phyloP scores from a whole-genome alignment of 2,888 invertebrate species.

The Halictus ligatus region DNA sequence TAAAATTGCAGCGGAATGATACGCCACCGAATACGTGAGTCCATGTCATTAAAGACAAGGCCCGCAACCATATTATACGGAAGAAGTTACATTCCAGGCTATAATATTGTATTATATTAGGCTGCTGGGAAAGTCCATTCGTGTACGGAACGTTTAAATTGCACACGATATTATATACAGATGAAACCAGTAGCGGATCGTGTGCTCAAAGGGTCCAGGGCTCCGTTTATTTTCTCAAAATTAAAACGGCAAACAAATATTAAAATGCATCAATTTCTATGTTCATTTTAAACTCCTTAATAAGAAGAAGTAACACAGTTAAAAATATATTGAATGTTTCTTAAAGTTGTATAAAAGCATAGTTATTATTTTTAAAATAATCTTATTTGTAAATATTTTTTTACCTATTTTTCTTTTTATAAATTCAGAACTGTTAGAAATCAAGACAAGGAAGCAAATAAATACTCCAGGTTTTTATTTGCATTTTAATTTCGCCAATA shows the following conservation, averaged over 20 bases:
- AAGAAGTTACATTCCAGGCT: background rate
- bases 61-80: background rate
- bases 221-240: background rate
- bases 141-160: background rate
- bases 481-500: too few relatives aligned
- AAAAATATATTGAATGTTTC: background rate
- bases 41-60: background rate
- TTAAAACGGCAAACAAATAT: background rate
- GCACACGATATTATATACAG: background rate
- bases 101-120: conserved; percentile 4
- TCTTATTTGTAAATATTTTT: too few relatives aligned
- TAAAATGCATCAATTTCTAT: background rate
- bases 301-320: background rate
- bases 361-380: too few relatives aligned
- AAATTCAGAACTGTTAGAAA: background rate
- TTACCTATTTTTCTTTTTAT: background rate
- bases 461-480: background rate
- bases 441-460: background rate
- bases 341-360: background rate
- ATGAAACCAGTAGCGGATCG: background rate
- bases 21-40: background rate
- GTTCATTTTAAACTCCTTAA: background rate
- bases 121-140: background rate
- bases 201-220: background rate
- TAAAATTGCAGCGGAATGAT: background rate